Evolutionary conservation across 2,113 vertebrate species (phyloP).

Genomic region (Equus przewalskii): DNA sequence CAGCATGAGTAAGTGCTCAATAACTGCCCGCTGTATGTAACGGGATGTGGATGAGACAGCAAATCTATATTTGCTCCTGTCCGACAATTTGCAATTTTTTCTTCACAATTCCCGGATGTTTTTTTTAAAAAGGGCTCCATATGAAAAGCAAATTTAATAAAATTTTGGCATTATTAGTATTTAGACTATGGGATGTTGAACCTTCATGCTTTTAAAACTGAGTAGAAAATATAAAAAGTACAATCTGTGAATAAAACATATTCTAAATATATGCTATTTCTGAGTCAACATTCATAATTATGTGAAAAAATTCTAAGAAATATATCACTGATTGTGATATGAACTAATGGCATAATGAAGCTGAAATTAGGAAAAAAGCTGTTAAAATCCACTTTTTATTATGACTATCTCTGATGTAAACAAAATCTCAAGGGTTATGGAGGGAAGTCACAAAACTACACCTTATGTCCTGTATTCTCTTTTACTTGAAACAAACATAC

Average conservation of each 20-base stretch:
- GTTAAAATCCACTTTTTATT: conserved; percentile 42
- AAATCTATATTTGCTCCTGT: neutral
- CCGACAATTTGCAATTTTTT: neutral
- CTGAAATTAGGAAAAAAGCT: neutral
- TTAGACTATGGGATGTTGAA: neutral
- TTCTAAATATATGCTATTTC: neutral
- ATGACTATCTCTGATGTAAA: neutral
- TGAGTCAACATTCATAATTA: conserved; percentile 10
- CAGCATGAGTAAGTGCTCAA: neutral
- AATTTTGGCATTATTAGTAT: neutral
- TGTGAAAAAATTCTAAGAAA: neutral
- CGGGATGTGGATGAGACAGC: neutral
- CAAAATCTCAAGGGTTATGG: neutral
- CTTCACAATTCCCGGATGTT: neutral
- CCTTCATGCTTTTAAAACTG: conserved; percentile 17
- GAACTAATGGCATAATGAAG: neutral
- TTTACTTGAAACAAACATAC: neutral
- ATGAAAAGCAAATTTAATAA: conserved; percentile 5
- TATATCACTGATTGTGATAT: neutral
- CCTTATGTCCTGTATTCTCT: neutral
- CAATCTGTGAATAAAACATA: neutral
- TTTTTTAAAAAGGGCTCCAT: neutral
- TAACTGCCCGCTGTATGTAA: neutral
- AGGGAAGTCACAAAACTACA: conserved; percentile 12
- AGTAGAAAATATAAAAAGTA: neutral